Conservation (phyloP, 2,113 vertebrate genomes). For the Ailurus styani region DNA sequence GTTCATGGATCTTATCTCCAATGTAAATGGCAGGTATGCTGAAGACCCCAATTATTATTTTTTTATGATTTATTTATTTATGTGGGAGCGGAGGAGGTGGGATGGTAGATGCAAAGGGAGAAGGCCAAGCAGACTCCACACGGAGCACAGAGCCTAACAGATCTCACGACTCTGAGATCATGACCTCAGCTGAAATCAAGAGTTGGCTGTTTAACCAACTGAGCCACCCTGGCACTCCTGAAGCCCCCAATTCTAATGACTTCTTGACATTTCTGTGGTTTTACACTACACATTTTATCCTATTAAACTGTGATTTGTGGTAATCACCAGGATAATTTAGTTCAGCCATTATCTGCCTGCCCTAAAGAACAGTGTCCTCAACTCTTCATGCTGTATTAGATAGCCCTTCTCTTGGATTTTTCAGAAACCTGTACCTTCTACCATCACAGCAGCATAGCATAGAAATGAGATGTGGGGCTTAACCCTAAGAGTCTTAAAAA, state of each 20-base stretch:
- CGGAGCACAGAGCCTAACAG: not conserved
- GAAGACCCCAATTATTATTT: not conserved
- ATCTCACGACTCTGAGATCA: not conserved
- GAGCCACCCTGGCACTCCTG: not conserved
- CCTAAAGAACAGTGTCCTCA: not conserved
- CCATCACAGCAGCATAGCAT: not conserved
- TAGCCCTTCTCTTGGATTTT: not conserved
- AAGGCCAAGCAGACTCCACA: not conserved
- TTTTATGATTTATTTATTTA: not conserved
- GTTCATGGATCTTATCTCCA: not conserved
- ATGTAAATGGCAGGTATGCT: not conserved
- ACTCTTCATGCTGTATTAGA: not conserved
- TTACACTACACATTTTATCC: not conserved
- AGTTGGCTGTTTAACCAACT: not conserved
- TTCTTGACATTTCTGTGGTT: not conserved
- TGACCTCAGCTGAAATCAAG: not conserved
- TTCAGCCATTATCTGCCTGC: not conserved
- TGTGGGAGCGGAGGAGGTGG: no score
- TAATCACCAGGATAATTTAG: not conserved
- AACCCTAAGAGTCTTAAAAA: not conserved
- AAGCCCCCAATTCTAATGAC: not conserved
- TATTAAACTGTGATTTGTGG: not conserved
- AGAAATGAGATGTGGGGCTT: not conserved
- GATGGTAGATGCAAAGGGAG: not conserved
- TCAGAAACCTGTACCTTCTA: not conserved